phyloP scores from a whole-genome alignment of 2,888 invertebrate genomes.

The Lasioglossum leucozonium region DNA sequence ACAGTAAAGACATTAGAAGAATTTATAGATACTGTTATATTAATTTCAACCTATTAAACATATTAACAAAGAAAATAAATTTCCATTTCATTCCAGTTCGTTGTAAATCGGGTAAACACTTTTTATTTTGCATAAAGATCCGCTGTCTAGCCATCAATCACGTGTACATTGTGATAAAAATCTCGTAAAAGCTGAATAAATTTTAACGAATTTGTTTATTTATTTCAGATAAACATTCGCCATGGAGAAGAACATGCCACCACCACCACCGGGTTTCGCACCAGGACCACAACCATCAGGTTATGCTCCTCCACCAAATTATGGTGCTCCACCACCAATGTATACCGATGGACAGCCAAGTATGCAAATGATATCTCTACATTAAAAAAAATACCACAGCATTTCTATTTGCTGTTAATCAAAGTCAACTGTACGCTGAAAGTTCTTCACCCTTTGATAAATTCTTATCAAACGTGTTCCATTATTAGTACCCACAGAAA shows the following conservation, averaged over 20 bases:
- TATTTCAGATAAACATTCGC: constrained; percentile 28
- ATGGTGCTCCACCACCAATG: constrained; percentile 28
- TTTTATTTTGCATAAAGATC: no score
- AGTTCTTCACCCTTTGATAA: neutral
- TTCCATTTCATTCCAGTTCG: no score
- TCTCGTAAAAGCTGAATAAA: neutral
- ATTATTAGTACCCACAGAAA: neutral
- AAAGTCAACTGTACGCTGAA: neutral
- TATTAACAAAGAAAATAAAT: no score
- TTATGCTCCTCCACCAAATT: constrained; percentile 38
- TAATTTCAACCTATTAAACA: no score
- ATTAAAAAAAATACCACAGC: neutral
- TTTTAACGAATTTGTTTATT: neutral
- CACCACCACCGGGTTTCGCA: neutral
- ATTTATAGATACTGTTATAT: no score
- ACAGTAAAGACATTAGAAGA: no score
- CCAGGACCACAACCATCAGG: constrained; percentile 19
- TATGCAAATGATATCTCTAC: constrained; percentile 21
- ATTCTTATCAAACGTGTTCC: neutral
- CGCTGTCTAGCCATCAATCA: no score
- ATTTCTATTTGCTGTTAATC: neutral
- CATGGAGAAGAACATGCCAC: constrained; percentile 59
- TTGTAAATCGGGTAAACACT: no score
- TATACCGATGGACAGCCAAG: constrained; percentile 53
- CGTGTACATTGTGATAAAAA: neutral